Evolutionary conservation across 2,797 vertebrate genomes (phyloP), one percentile per base, ranked within the genome.

Genomic region (Siniperca scherzeri): DNA sequence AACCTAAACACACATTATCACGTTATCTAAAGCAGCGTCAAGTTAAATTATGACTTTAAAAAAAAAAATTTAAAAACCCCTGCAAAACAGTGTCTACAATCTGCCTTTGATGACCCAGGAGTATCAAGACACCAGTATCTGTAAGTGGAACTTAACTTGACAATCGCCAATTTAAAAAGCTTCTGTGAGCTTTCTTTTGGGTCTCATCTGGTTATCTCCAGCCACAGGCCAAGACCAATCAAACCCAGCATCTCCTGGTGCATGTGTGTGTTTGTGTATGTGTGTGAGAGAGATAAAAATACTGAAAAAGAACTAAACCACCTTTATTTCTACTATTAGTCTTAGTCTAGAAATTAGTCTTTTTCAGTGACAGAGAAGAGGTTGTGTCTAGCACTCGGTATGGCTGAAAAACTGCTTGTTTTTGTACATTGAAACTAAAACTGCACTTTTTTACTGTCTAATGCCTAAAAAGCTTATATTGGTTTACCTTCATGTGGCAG

Each of bases 151-250:
- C 70, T 65, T 0, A 50, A 69, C 38, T 36, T 4, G 16, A 30
- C 46, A 71, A 13, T 22, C 36, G 36, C 9, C 38, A 55, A 72
- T 5, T 36, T 27, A 30, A 44, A 7, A 25, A 56, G 42, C 27
- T 57, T 42, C 40, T 62, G n/a, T 36, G 21, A 59, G 42, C 14
- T 40, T 68, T 77, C 56, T 67, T 44, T 67, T 30, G 30, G 30
- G 30, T 77, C n/a, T 81, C 33, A 36, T 16, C 17, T 55, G 59
- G 66, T 83, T 88, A 85, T 91, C 87, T 88, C 10, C 30, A 71
- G 82, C 90, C 87, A 77, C 88, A 91, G 75, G 61, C 66, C 65
- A 11, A 68, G 5, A 80, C 77, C 74, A 73, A 88, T 88, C 87
- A 77, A 77, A 78, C 57, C 82, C 71, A 79, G 40, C 70, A 92